These are phyloP conservation scores for Achatina immaculata DNA, from an alignment of 1,140 invertebrate genomes.

Conservation along the genomic window DNA sequence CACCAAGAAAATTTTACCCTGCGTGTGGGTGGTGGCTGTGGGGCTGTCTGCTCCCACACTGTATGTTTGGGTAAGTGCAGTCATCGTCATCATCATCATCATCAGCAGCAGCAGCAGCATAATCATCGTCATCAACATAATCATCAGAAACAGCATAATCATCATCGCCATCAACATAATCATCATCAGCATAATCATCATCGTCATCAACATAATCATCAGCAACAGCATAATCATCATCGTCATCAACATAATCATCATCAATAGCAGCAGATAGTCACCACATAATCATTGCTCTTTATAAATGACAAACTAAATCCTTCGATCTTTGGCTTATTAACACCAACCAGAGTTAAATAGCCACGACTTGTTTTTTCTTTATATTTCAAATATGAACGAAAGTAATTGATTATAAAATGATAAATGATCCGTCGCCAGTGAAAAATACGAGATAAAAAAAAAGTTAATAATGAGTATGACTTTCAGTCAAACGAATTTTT, in stretches of 20 bases:
- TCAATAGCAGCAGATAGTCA: not conserved
- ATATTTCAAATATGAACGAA: too few relatives aligned
- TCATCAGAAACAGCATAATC: not conserved
- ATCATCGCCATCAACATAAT: not conserved
- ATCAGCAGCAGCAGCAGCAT: not conserved
- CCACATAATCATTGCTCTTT: too few relatives aligned
- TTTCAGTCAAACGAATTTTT: too few relatives aligned
- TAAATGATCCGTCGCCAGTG: too few relatives aligned
- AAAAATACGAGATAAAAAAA: too few relatives aligned
- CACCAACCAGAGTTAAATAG: too few relatives aligned
- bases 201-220: not conserved
- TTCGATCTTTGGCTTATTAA: too few relatives aligned
- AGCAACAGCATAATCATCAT: not conserved
- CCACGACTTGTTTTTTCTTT: too few relatives aligned
- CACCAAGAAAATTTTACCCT: constrained; percentile 77
- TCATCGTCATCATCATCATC: constrained; percentile 1
- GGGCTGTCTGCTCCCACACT: constrained; percentile 68
- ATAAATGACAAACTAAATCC: too few relatives aligned
- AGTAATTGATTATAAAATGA: too few relatives aligned
- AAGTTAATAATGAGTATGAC: too few relatives aligned
- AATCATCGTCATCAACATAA: too few relatives aligned
- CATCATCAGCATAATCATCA: not conserved
- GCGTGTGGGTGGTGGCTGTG: constrained; percentile 77
- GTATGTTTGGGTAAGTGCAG: constrained; percentile 69
- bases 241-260: constrained; percentile 2